Evolutionary conservation across 2,113 vertebrate species (phyloP), one percentile per base, ranked within the genome.

Genomic region (Nothobranchius kuhntae): DNA sequence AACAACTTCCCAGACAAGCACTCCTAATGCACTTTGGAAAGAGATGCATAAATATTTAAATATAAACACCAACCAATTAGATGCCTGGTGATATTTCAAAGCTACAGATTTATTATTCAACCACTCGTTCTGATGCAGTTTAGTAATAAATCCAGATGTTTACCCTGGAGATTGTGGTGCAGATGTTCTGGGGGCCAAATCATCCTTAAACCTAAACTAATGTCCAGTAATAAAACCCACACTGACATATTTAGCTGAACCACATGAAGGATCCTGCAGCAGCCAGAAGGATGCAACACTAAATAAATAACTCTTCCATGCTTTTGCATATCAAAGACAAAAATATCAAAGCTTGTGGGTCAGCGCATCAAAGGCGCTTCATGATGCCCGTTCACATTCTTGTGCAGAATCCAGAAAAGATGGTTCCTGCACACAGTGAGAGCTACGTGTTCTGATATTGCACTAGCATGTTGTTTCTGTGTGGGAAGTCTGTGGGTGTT

Each of bases 331-430:
- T 83, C 53, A 65, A 68, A 65, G 56, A n/a, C 46, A 51, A 68
- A 55, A 47, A 85, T 75, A 87, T 82, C 67, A 81, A 83, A 82
- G 74, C 73, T 60, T 30, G 46, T 35, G 54, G 77, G 57, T 40
- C 26, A 64, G 47, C 24, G 72, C 68, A 84, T 85, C 76, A 87
- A 84, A 89, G 77, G 35, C 15, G 70, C 75, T 55, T 42, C 67
- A 38, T 35, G 46, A n/a, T 30, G 44, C 52, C 82, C 13, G 81
- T 81, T 81, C 65, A 59, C 64, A 81, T 81, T 85, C 74, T 78
- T 78, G 63, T 51, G 53, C 53, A 61, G 45, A 59, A 65, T 68
- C 62, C 35, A 61, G 59, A 61, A 73, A 77, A 11, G 13, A 60
- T 60, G 72, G 65, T 13, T 60, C 75, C 46, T 45, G 35, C 11